Base-by-base conservation (phyloP, 2,113 vertebrate species). In the Serilophus lunatus region DNA sequence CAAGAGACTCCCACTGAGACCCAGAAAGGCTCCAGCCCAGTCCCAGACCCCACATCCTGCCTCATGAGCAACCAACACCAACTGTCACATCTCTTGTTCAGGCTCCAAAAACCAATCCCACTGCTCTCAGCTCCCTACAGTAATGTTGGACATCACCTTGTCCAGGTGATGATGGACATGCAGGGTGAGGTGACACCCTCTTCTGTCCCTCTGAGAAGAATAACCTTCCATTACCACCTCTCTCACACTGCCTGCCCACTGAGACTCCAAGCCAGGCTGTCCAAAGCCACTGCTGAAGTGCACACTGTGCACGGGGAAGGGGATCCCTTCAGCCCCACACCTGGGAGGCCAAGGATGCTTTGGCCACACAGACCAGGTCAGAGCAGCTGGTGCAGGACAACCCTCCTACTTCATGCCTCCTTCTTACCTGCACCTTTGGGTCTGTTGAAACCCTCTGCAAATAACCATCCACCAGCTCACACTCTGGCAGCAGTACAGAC, bases 271-370 rank as follows among this genome's bases (percentile, higher is more conserved):
- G 31, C 8, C 2, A 6, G 40, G 18, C 29, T 53, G 49, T 26
- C 36, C 6, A 11, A 50, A 87, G 49, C 72, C 9, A 7, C 53
- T 24, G 50, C 40, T 44, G 50, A 64, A 53, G 56, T 6, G n/a
- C 29, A 53, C 26, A 11, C 10, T 1, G 1, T 13, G 26, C 12
- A 57, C 2, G 1, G 12, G 25, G 6, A 44, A 78, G 36, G 12
- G 42, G 25, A 8, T 24, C 12, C 35, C 49, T 60, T 86, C 29
- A 69, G 33, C 16, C 17, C 33, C 64, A 51, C 13, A n/a, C 13
- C 29, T 47, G 16, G 17, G 50, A 77, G n/a, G 63, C 10, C 19
- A 60, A 13, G 38, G 47, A 45, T 7, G 22, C 17, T 63, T 44
- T 12, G 57, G 57, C 14, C 2, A 9, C 14, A 17, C 4, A 15